Conservation (phyloP, 2,113 vertebrate genomes). For the Elanoides forficatus region DNA sequence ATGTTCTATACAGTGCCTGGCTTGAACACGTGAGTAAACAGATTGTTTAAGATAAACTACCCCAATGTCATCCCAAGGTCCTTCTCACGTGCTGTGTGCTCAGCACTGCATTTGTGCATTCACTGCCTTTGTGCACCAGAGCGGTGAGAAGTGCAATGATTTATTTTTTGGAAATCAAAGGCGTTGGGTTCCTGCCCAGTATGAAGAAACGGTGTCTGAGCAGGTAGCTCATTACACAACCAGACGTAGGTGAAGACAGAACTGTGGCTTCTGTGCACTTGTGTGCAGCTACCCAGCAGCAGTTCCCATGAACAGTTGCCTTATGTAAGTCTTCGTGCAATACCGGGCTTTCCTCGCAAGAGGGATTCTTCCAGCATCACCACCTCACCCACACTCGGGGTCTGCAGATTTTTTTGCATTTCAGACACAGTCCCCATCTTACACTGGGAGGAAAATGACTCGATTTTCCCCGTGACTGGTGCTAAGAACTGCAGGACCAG, state of each 20-base stretch:
- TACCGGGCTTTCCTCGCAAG: background rate
- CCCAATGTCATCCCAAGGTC: constrained; percentile 40
- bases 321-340: fast-evolving
- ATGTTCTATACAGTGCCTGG: background rate
- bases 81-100: background rate
- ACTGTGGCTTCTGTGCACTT: fast-evolving
- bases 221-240: background rate
- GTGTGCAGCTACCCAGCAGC: background rate
- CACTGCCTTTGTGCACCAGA: background rate
- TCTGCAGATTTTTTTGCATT: background rate
- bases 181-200: fast-evolving
- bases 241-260: background rate
- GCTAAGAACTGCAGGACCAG: background rate
- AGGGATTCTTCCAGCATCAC: background rate
- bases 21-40: background rate
- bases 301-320: fast-evolving
- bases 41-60: background rate
- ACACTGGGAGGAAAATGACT: background rate
- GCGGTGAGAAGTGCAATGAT: fast-evolving
- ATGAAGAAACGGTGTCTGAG: fast-evolving
- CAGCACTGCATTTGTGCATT: fast-evolving
- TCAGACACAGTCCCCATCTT: background rate
- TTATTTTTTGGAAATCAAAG: background rate
- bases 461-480: fast-evolving
- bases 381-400: fast-evolving